Base-by-base conservation (phyloP, 2,888 invertebrate species). In the Drosophila neonasuta region DNA sequence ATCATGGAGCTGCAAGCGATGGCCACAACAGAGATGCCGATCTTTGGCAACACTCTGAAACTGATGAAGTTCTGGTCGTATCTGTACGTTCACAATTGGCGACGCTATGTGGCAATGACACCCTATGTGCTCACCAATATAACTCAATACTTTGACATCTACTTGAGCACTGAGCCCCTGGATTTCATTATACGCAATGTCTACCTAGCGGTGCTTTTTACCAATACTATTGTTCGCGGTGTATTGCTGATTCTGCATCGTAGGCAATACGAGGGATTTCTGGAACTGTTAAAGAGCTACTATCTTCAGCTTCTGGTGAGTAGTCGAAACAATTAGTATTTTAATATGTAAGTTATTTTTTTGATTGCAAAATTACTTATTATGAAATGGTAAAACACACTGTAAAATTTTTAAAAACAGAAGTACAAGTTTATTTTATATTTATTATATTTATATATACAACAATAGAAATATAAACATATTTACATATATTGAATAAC, bases 31-130 rank as follows among this genome's bases (percentile, higher is more conserved):
- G 81, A 88, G 10, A 75, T 89, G 68, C 88, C 88, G 1, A 72
- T 89, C 10, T 86, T 87, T 24, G 79, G 73, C 20, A 75, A 34
- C 29, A 87, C 81, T 4, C 32, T 89, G 30, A 79, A 74, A 50
- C 68, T 88, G 8, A 80, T 89, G 81, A 87, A 83, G 67, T 89
- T 84, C 65, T 89, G 88, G 89, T 84, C 83, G 0, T 80, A 87
- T 66, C 73, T 89, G 0, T 80, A 75, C 24, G 84, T 79, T 5
- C 87, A 88, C 70, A 89, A 89, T 52, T 89, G 88, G 88, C 82
- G 88, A 0, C 80, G 88, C n/a, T 89, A 89, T 65, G 61, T 84
- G 17, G 83, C 88, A 4, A 62, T 89, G 46, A 75, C 71, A 7
- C 85, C 88, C 0, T 87, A 64, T 3, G 17, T 67, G 0, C 30